These are phyloP conservation scores for Gouania willdenowi DNA, from an alignment of 2,797 vertebrate genomes.

Conservation along the genomic window DNA sequence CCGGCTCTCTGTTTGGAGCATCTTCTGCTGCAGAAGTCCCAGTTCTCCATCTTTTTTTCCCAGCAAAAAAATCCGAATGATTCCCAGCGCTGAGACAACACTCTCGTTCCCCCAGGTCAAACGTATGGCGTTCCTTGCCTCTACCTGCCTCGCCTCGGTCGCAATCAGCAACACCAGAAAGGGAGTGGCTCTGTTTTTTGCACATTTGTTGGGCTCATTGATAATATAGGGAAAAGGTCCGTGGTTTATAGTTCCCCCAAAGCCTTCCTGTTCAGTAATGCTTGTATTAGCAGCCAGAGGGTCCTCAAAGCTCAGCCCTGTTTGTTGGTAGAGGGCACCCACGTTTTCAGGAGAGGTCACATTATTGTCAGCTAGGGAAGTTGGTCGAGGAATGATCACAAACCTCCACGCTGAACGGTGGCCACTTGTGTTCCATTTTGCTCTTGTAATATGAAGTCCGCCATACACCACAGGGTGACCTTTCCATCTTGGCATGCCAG, in stretches of 20 bases:
- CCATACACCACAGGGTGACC: conserved; percentile 80
- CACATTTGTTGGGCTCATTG: conserved; percentile 88
- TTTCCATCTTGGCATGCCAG: conserved; percentile 64
- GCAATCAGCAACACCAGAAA: conserved; percentile 91
- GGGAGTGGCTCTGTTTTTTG: conserved; percentile 56
- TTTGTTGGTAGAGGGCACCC: conserved; percentile 48
- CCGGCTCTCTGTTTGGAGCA: conserved; percentile 85
- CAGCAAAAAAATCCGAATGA: conserved; percentile 87
- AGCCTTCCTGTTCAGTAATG: conserved; percentile 72
- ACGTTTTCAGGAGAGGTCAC: conserved; percentile 71
- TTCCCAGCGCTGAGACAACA: conserved; percentile 71
- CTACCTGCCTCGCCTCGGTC: conserved; percentile 84
- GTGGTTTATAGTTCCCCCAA: conserved; percentile 29
- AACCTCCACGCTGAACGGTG: conserved; percentile 75
- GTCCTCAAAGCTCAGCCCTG: conserved; percentile 69
- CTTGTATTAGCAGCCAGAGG: conserved; percentile 77
- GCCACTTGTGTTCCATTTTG: conserved; percentile 75
- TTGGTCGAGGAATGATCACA: conserved; percentile 66
- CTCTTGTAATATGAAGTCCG: conserved; percentile 64
- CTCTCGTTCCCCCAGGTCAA: conserved; percentile 96
- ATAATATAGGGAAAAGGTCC: conserved; percentile 87
- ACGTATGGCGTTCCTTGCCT: conserved; percentile 89
- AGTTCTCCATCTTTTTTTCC: conserved; percentile 75
- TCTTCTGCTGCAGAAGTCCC: conserved; percentile 73
- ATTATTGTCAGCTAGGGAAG: conserved; percentile 61